These are phyloP conservation scores for Porites lutea DNA, from an alignment of 64 coral and sea anemone genomes.

Conservation along the genomic window DNA sequence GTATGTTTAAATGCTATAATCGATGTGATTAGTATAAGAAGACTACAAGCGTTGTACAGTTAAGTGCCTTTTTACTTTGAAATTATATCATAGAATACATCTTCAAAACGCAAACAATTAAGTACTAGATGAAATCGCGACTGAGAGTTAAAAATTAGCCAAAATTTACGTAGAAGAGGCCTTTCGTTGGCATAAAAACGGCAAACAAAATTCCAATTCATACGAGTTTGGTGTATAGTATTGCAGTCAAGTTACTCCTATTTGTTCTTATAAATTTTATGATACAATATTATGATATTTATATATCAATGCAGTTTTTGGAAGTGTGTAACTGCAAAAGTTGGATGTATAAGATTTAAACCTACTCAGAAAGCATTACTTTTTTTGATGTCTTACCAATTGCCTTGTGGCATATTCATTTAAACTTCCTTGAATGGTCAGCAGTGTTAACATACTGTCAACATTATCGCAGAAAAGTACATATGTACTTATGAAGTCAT, in stretches of 20 bases:
- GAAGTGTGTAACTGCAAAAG: neutral
- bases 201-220: conserved; percentile 21
- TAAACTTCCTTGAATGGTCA: too few relatives aligned
- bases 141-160: neutral
- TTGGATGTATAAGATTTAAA: neutral
- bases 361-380: neutral
- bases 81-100: neutral
- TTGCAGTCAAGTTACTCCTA: neutral
- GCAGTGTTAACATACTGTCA: too few relatives aligned
- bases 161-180: neutral
- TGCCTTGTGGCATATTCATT: too few relatives aligned
- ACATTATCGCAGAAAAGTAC: too few relatives aligned
- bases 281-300: conserved; percentile 18
- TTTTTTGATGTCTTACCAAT: neutral
- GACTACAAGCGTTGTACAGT: conserved; percentile 45
- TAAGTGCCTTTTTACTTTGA: neutral
- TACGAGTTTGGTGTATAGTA: neutral
- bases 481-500: too few relatives aligned
- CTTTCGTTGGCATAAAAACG: neutral
- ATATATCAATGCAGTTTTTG: neutral
- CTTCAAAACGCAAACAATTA: neutral
- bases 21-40: neutral
- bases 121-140: neutral
- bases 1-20: conserved; percentile 23
- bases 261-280: conserved; percentile 8